phyloP scores from a whole-genome alignment of 1,140 invertebrate species.

The Drosophila subobscura region DNA sequence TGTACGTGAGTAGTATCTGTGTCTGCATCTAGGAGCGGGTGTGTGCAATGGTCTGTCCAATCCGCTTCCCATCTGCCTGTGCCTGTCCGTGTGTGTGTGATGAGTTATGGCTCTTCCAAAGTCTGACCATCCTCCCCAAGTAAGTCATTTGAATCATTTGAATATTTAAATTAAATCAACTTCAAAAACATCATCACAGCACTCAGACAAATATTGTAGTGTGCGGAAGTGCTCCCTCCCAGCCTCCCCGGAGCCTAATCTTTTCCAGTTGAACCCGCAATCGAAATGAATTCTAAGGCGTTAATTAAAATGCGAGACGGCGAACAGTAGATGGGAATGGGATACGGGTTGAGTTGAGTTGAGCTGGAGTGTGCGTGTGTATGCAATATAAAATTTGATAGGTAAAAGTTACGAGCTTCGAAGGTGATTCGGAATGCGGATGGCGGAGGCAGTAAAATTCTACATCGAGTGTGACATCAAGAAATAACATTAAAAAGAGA shows the following conservation, averaged over 20 bases:
- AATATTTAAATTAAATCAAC: constrained; percentile 79
- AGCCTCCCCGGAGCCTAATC: constrained; percentile 1
- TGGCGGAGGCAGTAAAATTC: background rate
- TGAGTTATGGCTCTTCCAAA: constrained; percentile 66
- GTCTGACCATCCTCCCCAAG: constrained; percentile 43
- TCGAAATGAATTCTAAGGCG: constrained; percentile 56
- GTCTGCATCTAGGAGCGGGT: constrained; percentile 1
- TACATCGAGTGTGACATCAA: too few relatives aligned
- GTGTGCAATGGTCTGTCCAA: constrained; percentile 30
- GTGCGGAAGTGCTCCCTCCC: constrained; percentile 14
- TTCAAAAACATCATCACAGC: constrained; percentile 44
- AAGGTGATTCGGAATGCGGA: background rate
- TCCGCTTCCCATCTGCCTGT: background rate
- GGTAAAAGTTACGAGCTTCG: constrained; percentile 9
- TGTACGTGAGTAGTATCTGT: constrained; percentile 7
- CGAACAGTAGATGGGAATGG: too few relatives aligned
- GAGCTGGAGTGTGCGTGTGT: constrained; percentile 7
- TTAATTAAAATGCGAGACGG: constrained; percentile 66
- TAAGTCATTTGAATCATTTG: constrained; percentile 77
- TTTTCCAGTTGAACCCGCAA: constrained; percentile 27
- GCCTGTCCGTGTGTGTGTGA: constrained; percentile 23
- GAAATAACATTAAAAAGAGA: too few relatives aligned
- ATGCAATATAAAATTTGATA: constrained; percentile 21
- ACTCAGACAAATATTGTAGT: background rate
- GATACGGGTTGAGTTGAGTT: background rate